phyloP scores from a whole-genome alignment of 2,888 invertebrate genomes.

The Morpho deidamia region DNA sequence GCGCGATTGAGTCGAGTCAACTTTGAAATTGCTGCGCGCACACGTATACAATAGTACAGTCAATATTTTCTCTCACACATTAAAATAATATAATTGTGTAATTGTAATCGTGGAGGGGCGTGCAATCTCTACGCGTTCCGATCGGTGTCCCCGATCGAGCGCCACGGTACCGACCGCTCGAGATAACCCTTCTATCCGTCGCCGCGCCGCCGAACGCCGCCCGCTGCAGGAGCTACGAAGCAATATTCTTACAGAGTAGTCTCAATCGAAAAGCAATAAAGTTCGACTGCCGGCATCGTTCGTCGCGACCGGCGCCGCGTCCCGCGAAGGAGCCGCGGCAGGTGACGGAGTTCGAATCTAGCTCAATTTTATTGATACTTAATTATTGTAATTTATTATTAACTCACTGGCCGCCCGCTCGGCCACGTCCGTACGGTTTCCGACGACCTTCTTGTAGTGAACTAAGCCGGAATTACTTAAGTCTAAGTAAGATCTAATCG shows the following conservation, averaged over 20 bases:
- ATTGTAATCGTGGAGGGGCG: too few relatives aligned
- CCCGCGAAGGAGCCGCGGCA: constrained; percentile 30
- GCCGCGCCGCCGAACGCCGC: constrained; percentile 48
- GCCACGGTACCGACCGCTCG: constrained; percentile 25
- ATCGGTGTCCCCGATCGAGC: too few relatives aligned
- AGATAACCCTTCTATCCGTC: too few relatives aligned
- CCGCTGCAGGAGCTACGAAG: constrained; percentile 44
- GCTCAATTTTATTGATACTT: constrained; percentile 74
- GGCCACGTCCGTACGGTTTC: constrained; percentile 23
- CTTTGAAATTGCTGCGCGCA: too few relatives aligned
- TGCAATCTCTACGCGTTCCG: too few relatives aligned
- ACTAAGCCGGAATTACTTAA: constrained; percentile 75
- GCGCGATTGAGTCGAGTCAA: too few relatives aligned
- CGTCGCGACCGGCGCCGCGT: constrained; percentile 8
- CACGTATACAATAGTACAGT: too few relatives aligned
- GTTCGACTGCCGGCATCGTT: constrained; percentile 4
- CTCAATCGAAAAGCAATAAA: constrained; percentile 45
- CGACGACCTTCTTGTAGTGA: constrained; percentile 68
- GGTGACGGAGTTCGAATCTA: constrained; percentile 54
- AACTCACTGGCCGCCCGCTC: too few relatives aligned
- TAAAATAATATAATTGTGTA: too few relatives aligned
- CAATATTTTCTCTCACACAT: too few relatives aligned
- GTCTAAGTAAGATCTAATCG: constrained; percentile 76
- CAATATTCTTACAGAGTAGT: constrained; percentile 49
- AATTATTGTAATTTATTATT: constrained; percentile 47